Evolutionary conservation across 1,140 invertebrate genomes (phyloP).

Genomic region (Triops cancriformis): DNA sequence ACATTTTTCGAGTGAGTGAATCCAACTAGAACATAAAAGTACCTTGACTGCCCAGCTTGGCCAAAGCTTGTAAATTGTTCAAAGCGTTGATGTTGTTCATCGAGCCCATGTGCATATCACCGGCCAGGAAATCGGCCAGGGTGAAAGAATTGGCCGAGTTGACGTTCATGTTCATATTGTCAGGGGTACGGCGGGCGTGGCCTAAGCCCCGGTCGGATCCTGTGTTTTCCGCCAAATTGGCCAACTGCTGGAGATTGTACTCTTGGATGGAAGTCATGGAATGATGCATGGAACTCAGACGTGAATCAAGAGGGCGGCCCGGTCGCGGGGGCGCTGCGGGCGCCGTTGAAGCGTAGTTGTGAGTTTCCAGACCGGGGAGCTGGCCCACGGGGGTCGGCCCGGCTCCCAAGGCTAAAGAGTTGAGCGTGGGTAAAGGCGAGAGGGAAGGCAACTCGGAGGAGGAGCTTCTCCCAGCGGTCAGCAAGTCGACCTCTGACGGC

Average conservation of each 20-base stretch:
- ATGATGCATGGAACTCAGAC: conserved; percentile 18
- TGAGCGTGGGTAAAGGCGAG: conserved; percentile 3
- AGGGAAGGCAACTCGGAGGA: conserved; percentile 8
- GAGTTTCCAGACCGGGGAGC: not conserved
- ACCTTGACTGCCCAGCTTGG: conserved; percentile 58
- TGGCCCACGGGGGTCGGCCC: not conserved
- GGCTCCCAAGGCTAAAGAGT: not conserved
- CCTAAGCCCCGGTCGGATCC: conserved; percentile 41
- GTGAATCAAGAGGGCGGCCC: not conserved
- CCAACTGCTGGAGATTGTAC: conserved; percentile 71
- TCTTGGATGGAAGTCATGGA: conserved; percentile 59
- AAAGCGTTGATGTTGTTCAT: conserved; percentile 57
- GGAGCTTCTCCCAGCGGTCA: conserved; percentile 6
- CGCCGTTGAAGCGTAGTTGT: conserved; percentile 10
- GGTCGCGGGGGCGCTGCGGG: conserved; percentile 7
- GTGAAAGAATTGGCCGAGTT: conserved; percentile 49
- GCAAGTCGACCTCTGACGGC: not conserved
- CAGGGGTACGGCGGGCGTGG: conserved; percentile 38
- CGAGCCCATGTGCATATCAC: conserved; percentile 42
- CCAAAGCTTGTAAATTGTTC: conserved; percentile 78
- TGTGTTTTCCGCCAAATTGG: conserved; percentile 66
- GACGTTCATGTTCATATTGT: conserved; percentile 30
- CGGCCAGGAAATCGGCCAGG: conserved; percentile 61
- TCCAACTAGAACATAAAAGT: conserved; percentile 1
- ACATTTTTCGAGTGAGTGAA: too few relatives aligned